Conservation (phyloP, 2,888 invertebrate genomes). For the Acronicta leporina region DNA sequence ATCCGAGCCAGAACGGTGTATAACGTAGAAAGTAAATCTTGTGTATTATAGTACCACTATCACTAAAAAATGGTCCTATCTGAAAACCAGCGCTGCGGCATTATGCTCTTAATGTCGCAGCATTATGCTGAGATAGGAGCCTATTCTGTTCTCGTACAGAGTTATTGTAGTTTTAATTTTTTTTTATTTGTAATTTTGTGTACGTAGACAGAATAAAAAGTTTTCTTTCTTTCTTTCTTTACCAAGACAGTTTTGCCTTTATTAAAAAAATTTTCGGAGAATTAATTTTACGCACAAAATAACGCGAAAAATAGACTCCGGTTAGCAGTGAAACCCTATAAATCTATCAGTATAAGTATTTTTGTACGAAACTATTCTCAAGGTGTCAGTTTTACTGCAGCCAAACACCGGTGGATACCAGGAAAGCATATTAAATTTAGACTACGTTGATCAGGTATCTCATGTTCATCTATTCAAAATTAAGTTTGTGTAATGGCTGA, state of each 20-base stretch:
- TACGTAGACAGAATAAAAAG: too few relatives aligned
- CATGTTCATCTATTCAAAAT: conserved; percentile 2
- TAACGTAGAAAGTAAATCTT: not conserved
- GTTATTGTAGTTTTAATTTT: too few relatives aligned
- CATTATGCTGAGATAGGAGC: too few relatives aligned
- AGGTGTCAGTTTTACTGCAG: conserved; percentile 12
- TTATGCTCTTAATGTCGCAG: too few relatives aligned
- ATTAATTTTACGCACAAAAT: not conserved
- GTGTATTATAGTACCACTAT: too few relatives aligned
- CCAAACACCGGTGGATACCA: conserved; percentile 12
- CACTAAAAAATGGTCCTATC: too few relatives aligned
- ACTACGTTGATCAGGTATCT: conserved; percentile 10
- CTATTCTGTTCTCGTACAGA: too few relatives aligned
- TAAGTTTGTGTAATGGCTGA: not conserved
- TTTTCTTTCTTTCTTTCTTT: too few relatives aligned
- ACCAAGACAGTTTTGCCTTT: too few relatives aligned
- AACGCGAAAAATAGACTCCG: conserved; percentile 2
- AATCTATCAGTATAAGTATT: conserved; percentile 36
- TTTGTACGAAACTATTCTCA: conserved; percentile 19
- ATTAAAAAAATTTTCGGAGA: too few relatives aligned
- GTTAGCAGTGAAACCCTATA: conserved; percentile 17
- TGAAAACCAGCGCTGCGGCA: too few relatives aligned
- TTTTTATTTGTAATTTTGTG: too few relatives aligned
- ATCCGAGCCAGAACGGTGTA: not conserved
- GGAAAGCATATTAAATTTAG: conserved; percentile 15